Evolutionary conservation across 2,888 invertebrate genomes (phyloP), one percentile per base, ranked within the genome.

Genomic region (Sminthurinus aureus): DNA sequence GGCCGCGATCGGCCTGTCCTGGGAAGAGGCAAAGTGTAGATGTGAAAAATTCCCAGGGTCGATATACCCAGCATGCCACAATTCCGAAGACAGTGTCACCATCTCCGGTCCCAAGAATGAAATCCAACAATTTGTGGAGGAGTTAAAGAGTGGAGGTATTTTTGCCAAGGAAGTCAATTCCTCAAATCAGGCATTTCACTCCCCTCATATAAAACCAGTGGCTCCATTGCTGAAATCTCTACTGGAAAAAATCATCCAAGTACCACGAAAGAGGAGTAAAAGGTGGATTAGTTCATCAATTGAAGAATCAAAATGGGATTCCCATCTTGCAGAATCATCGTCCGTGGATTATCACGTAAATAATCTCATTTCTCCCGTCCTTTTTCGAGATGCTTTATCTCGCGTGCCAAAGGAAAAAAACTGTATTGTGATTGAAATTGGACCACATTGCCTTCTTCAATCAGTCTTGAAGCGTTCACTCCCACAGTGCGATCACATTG

Each of bases 141-240:
- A 93, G 89, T 91, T 97, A 76, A 91, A 93, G 87, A 92, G 92
- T 0, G 94, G 96, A 90, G 94, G 94, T 52, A 92, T 95, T 85
- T 97, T 97, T 90, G 96, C 95, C 20, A 95, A 94, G 87, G 92
- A 93, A 84, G 97, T 98, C 1, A 94, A 95, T 89, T 96, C 96
- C 89, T 94, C 95, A 52, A 95, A 95, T 81, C 93, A 94, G 84
- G 97, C 98, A 18, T 98, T 98, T 92, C 98, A 98, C 91, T 97
- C 96, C 90, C 94, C 94, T 90, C 96, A 96, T 91, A 95, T 98
- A 89, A 94, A 95, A 2, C 92, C 94, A 51, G 96, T 96, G 67
- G 96, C 95, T 79, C 96, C 96, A 52, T 94, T 93, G 90, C 92
- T 98, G 89, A 93, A 94, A 84, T 92, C 93, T 88, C 93, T 93